These are phyloP conservation scores for Trachurus trachurus DNA, from an alignment of 2,797 vertebrate species.

Conservation along the genomic window DNA sequence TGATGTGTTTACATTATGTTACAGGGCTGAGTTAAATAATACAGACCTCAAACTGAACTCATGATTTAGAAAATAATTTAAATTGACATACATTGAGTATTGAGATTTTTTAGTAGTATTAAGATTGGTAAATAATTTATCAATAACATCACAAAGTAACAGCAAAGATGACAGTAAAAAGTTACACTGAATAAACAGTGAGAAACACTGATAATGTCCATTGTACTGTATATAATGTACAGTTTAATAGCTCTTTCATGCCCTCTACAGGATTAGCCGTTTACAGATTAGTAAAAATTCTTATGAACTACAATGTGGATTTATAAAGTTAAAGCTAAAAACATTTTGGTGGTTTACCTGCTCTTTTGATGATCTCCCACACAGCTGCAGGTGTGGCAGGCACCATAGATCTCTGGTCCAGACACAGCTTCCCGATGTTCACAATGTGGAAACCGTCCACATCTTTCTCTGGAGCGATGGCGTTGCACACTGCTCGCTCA, in stretches of 20 bases:
- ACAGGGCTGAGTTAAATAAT: background rate
- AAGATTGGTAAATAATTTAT: background rate
- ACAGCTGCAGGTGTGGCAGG: constrained; percentile 94
- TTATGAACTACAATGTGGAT: background rate
- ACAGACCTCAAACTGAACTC: background rate
- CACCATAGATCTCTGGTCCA: constrained; percentile 92
- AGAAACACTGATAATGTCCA: background rate
- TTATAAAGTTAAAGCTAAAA: background rate
- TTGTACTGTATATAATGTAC: background rate
- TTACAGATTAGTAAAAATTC: background rate
- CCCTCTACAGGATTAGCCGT: background rate
- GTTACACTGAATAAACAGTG: background rate
- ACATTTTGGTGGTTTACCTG: constrained; percentile 76
- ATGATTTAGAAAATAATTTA: background rate
- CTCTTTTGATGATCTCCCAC: constrained; percentile 93
- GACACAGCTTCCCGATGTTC: constrained; percentile 93
- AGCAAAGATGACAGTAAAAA: background rate
- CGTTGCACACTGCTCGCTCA: constrained; percentile 91
- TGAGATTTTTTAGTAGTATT: no score
- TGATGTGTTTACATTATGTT: background rate
- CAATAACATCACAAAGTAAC: background rate
- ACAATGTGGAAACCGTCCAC: constrained; percentile 95
- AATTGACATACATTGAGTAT: no score
- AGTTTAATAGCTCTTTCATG: background rate
- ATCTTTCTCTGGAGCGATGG: constrained; percentile 92